phyloP scores from a whole-genome alignment of 2,797 vertebrate genomes.

The Micrastur ruficollis region DNA sequence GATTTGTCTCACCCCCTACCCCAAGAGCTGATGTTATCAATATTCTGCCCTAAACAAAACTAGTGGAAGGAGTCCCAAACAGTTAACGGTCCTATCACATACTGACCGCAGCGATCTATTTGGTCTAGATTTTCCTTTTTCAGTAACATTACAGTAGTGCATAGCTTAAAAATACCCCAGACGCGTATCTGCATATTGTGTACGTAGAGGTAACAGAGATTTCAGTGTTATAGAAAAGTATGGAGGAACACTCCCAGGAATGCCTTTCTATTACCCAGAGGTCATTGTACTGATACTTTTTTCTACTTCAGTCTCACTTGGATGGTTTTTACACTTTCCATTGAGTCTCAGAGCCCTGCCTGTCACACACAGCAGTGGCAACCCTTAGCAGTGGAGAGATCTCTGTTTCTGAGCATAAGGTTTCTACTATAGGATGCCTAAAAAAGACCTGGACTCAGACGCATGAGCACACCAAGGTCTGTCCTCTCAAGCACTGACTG shows the following conservation, averaged over 20 bases:
- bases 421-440: neutral
- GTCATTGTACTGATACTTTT: neutral
- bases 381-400: neutral
- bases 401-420: neutral
- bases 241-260: neutral
- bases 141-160: neutral
- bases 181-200: fast-evolving
- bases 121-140: neutral
- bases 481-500: neutral
- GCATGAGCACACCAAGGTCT: neutral
- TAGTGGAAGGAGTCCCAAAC: neutral
- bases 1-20: neutral
- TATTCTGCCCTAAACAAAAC: neutral
- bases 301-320: neutral
- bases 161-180: neutral
- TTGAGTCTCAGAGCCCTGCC: neutral
- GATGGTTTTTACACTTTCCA: neutral
- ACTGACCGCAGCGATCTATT: neutral
- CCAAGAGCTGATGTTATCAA: neutral
- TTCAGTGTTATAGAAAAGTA: neutral
- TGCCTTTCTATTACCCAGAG: neutral
- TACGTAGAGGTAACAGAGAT: neutral
- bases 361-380: neutral
- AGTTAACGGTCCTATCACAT: neutral
- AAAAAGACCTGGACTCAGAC: neutral